These are phyloP conservation scores for Colostygia pectinataria DNA, from an alignment of 2,888 invertebrate genomes.

Conservation along the genomic window DNA sequence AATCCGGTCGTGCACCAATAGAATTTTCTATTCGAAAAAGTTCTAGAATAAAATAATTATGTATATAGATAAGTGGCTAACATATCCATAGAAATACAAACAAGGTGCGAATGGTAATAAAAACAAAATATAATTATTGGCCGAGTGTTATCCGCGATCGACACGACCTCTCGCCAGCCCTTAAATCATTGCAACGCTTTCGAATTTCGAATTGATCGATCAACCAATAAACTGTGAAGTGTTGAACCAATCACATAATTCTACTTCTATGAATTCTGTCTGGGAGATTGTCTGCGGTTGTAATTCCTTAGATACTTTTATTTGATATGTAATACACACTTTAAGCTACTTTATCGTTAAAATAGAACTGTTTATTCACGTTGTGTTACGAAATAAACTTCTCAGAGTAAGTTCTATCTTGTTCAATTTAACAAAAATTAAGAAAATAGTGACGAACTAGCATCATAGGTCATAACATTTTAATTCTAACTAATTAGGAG, in stretches of 20 bases:
- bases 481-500: no score
- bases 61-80: no score
- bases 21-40: no score
- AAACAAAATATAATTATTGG: constrained; percentile 43
- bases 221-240: constrained; percentile 34
- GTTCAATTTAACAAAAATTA: no score
- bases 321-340: neutral
- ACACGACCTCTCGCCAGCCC: constrained; percentile 69
- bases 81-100: constrained; percentile 20
- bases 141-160: constrained; percentile 44
- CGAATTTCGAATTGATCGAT: constrained; percentile 50
- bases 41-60: no score
- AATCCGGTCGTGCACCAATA: no score
- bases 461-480: no score
- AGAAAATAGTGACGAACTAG: no score
- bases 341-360: neutral
- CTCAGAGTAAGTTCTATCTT: no score
- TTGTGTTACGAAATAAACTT: no score
- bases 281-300: constrained; percentile 6
- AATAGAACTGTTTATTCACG: neutral
- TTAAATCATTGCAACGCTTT: constrained; percentile 57
- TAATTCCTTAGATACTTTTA: constrained; percentile 2
- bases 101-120: constrained; percentile 28
- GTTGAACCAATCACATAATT: constrained; percentile 41
- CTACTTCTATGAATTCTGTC: constrained; percentile 24